These are phyloP conservation scores for Drosophila suboccidentalis DNA, from an alignment of 2,888 invertebrate genomes.

Conservation along the genomic window DNA sequence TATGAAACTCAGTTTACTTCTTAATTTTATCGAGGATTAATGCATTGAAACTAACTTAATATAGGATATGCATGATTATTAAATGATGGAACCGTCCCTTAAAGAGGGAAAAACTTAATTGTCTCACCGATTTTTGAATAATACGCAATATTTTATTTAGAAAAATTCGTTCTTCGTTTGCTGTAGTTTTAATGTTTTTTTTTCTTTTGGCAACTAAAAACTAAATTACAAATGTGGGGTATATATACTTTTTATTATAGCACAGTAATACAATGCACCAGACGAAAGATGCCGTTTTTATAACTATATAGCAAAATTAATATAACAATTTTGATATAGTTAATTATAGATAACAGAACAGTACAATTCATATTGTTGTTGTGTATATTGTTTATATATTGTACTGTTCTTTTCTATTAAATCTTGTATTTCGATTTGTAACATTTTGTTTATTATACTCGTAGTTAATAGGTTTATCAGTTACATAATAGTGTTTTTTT, in stretches of 20 bases:
- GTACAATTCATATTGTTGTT: slow-evolving; percentile 19
- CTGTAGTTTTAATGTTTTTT: not conserved
- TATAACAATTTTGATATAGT: slow-evolving; percentile 29
- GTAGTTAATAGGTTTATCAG: slow-evolving; percentile 34
- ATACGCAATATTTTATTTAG: slow-evolving; percentile 29
- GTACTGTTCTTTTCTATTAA: slow-evolving; percentile 8
- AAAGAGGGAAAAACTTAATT: slow-evolving; percentile 11
- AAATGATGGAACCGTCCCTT: slow-evolving; percentile 20
- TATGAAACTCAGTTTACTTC: slow-evolving; percentile 8
- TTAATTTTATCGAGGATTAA: slow-evolving; percentile 17
- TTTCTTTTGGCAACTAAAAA: slow-evolving; percentile 35
- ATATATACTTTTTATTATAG: slow-evolving; percentile 34
- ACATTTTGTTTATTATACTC: slow-evolving; percentile 24
- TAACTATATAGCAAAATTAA: slow-evolving; percentile 33
- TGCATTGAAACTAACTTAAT: slow-evolving; percentile 51
- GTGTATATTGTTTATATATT: slow-evolving; percentile 12
- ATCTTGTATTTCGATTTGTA: slow-evolving; percentile 30
- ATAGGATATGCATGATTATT: slow-evolving; percentile 66
- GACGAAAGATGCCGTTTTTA: slow-evolving; percentile 13
- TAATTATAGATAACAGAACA: slow-evolving; percentile 10
- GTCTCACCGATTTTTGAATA: slow-evolving; percentile 6
- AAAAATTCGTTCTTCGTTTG: slow-evolving; percentile 27
- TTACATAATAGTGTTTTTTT: slow-evolving; percentile 25
- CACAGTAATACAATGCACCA: slow-evolving; percentile 36
- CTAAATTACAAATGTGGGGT: slow-evolving; percentile 34